phyloP scores from a whole-genome alignment of 1,140 invertebrate species.

The Sycobia sp. region DNA sequence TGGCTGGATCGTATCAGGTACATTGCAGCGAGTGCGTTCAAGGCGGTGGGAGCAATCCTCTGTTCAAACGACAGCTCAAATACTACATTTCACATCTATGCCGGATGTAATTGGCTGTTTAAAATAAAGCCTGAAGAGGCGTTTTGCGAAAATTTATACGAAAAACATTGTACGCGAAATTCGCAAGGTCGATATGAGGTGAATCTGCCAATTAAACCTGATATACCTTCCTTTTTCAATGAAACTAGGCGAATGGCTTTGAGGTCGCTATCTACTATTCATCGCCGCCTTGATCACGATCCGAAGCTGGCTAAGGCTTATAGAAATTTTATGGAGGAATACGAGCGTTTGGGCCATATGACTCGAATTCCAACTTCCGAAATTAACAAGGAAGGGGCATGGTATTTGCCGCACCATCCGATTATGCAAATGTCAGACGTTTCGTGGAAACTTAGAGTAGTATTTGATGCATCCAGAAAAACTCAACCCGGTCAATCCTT shows the following conservation, averaged over 20 bases:
- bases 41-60: conserved; percentile 21
- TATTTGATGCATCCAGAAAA: conserved; percentile 32
- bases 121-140: conserved; percentile 13
- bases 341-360: conserved; percentile 24
- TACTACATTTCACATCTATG: neutral
- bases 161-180: neutral
- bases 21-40: neutral
- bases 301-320: neutral
- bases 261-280: neutral
- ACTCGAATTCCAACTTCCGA: neutral
- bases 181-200: neutral
- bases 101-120: neutral
- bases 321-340: conserved; percentile 8
- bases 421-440: conserved; percentile 8
- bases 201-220: neutral
- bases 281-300: neutral
- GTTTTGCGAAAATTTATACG: neutral
- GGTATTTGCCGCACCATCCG: conserved; percentile 37
- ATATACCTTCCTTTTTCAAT: neutral
- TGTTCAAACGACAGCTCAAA: too few species aligned
- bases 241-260: conserved; percentile 8
- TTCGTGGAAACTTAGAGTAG: conserved; percentile 29
- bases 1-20: conserved; percentile 43
- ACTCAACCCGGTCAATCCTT: neutral
- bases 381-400: neutral